These are phyloP conservation scores for Hyphantria cunea DNA, from an alignment of 1,140 invertebrate genomes.

Conservation along the genomic window DNA sequence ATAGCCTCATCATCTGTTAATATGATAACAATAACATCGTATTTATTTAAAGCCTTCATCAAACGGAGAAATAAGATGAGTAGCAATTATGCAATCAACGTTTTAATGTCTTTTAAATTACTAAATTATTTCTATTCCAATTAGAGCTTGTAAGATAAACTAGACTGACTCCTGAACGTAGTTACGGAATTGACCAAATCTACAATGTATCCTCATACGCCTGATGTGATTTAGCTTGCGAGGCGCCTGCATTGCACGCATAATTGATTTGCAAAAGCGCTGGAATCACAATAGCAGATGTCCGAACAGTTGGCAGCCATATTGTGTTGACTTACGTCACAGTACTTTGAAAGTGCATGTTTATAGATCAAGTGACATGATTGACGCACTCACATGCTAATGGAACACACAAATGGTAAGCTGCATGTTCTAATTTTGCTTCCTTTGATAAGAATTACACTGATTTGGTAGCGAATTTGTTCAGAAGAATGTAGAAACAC, in stretches of 20 bases:
- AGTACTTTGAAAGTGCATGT: constrained; percentile 37
- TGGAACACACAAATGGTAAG: too few relatives aligned
- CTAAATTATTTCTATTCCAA: constrained; percentile 5
- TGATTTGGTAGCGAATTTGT: too few relatives aligned
- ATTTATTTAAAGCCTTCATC: too few relatives aligned
- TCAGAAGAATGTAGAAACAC: too few relatives aligned
- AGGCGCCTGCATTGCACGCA: constrained; percentile 40
- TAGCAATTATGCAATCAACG: constrained; percentile 16
- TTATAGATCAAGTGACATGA: constrained; percentile 13
- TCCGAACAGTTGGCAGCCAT: constrained; percentile 50
- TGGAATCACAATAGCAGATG: constrained; percentile 56
- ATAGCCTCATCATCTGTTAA: too few relatives aligned
- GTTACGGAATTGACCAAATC: too few relatives aligned
- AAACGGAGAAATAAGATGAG: not conserved
- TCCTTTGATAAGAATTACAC: too few relatives aligned
- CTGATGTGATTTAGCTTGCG: constrained; percentile 25
- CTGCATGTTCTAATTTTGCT: too few relatives aligned
- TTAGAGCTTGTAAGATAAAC: too few relatives aligned
- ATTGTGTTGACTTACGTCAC: constrained; percentile 48
- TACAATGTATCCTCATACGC: too few relatives aligned
- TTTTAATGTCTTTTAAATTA: constrained; percentile 25
- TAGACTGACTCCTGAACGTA: too few relatives aligned
- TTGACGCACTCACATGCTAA: not conserved
- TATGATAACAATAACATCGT: too few relatives aligned
- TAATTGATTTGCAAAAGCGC: constrained; percentile 52